Evolutionary conservation across 2,888 invertebrate genomes (phyloP).

Genomic region (Habrosyne pyritoides): DNA sequence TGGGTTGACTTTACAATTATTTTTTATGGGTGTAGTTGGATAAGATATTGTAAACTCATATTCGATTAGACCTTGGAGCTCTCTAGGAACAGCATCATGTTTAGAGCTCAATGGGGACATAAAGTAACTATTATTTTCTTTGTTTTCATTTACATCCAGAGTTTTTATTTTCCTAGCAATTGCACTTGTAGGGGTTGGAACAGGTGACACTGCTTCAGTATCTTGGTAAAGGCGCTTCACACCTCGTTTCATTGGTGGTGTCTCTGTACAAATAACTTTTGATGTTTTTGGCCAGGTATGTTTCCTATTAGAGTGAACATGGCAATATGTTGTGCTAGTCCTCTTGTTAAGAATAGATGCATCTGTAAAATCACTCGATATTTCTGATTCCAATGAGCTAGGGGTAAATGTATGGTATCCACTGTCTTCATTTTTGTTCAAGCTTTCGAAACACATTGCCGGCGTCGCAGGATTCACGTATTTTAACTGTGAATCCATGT

Average conservation of each 20-base stretch:
- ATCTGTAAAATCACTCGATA: constrained; percentile 58
- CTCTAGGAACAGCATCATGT: constrained; percentile 29
- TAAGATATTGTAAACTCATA: constrained; percentile 51
- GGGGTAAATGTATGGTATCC: constrained; percentile 76
- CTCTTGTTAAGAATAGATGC: constrained; percentile 44
- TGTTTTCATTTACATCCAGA: constrained; percentile 64
- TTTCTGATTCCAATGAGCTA: constrained; percentile 63
- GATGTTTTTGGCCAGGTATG: not conserved
- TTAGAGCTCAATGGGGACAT: not conserved
- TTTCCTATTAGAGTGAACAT: constrained; percentile 43
- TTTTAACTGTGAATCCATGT: constrained; percentile 65
- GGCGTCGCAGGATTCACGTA: constrained; percentile 56
- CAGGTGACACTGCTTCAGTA: constrained; percentile 40
- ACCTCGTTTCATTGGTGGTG: constrained; percentile 58
- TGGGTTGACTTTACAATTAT: constrained; percentile 61
- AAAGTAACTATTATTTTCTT: constrained; percentile 36
- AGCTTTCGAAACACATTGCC: constrained; percentile 51
- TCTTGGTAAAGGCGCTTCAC: constrained; percentile 63
- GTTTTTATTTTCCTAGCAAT: constrained; percentile 71
- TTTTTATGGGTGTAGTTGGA: constrained; percentile 74
- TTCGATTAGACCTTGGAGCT: constrained; percentile 25
- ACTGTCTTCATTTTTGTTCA: constrained; percentile 71
- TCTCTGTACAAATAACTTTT: constrained; percentile 37
- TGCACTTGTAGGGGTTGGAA: constrained; percentile 69
- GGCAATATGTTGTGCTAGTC: constrained; percentile 42